phyloP scores from a whole-genome alignment of 1,140 invertebrate species.

The Cherax quadricarinatus region DNA sequence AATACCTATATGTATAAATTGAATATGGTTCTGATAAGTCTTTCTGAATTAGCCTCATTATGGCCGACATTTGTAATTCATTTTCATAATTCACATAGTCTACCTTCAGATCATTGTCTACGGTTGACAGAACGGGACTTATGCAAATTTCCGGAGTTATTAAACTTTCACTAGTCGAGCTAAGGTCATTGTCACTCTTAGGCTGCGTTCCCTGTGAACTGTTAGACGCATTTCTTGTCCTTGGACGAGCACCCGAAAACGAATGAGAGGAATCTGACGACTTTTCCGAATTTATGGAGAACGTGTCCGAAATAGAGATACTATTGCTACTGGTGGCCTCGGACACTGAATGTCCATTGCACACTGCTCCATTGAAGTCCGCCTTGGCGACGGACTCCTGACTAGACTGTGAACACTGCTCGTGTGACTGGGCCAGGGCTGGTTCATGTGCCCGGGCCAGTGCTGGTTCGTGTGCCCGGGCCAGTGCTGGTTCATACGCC shows the following conservation, averaged over 20 bases:
- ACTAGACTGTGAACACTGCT: constrained; percentile 72
- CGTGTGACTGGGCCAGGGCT: neutral
- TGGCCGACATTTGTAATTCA: constrained; percentile 95
- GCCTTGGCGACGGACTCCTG: constrained; percentile 60
- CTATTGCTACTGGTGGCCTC: constrained; percentile 70
- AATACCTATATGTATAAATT: constrained; percentile 99
- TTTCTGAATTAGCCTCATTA: constrained; percentile 99
- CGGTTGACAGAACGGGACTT: constrained; percentile 59
- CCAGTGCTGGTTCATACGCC: too few species aligned
- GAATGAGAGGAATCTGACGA: constrained; percentile 70
- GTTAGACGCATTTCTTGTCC: constrained; percentile 72
- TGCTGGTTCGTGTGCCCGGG: neutral
- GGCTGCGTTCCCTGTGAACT: constrained; percentile 73
- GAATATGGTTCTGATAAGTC: constrained; percentile 99
- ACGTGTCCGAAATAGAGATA: constrained; percentile 71
- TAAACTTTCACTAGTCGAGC: constrained; percentile 70
- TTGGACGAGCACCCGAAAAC: constrained; percentile 69
- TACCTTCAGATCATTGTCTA: constrained; percentile 64
- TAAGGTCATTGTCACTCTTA: constrained; percentile 64
- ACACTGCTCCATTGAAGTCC: constrained; percentile 64
- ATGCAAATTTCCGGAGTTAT: constrained; percentile 69
- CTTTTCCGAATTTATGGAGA: constrained; percentile 71
- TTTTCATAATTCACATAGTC: constrained; percentile 89
- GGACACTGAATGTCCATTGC: constrained; percentile 71
- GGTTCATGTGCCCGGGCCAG: neutral